Conservation (phyloP, 2,888 invertebrate genomes). For the Melanostoma scalare region DNA sequence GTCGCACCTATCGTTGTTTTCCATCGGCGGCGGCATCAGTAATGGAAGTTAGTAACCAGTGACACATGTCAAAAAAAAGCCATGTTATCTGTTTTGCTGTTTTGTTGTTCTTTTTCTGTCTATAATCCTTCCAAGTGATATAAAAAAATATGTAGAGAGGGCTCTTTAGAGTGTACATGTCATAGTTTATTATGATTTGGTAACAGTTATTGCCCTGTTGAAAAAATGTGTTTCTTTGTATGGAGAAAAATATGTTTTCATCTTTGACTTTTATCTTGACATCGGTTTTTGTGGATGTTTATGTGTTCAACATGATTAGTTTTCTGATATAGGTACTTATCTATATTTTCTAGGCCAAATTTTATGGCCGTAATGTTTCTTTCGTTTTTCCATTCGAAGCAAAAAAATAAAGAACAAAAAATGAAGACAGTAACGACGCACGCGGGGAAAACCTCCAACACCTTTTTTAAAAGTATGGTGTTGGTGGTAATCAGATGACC, state of each 20-base stretch:
- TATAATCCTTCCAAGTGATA: conserved; percentile 54
- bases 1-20: conserved; percentile 79
- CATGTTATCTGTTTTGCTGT: conserved; percentile 40
- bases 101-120: conserved; percentile 28
- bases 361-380: conserved; percentile 38
- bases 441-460: conserved; percentile 8
- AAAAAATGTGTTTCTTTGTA: conserved; percentile 10
- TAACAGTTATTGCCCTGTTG: conserved; percentile 41
- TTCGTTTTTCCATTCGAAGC: conserved; percentile 21
- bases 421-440: not conserved
- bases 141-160: conserved; percentile 15
- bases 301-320: conserved; percentile 53
- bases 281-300: conserved; percentile 15
- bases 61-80: conserved; percentile 56
- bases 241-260: conserved; percentile 3
- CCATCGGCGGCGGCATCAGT: conserved; percentile 79
- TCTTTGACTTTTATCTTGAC: conserved; percentile 3
- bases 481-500: conserved; percentile 54
- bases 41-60: conserved; percentile 79
- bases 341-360: conserved; percentile 57
- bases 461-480: conserved; percentile 27
- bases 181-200: conserved; percentile 32
- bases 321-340: conserved; percentile 34
- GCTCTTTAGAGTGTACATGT: conserved; percentile 10
- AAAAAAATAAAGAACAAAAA: not conserved